Conservation (phyloP, 2,797 vertebrate species). For the Arrhamphus sclerolepis region DNA sequence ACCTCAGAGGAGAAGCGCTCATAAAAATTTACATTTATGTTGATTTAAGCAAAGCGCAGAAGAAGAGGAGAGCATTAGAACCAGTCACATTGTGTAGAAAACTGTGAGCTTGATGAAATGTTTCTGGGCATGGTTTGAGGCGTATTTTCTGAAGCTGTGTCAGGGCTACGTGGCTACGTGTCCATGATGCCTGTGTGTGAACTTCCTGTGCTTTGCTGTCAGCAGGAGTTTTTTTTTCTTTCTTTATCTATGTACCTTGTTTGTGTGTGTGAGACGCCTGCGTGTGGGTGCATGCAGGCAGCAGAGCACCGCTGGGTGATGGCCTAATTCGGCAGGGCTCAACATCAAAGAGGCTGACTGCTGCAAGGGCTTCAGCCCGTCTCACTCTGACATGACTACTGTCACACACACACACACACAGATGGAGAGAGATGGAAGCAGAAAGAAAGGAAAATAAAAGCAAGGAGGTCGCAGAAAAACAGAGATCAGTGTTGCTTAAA, state of each 20-base stretch:
- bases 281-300: constrained; percentile 53
- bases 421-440: constrained; percentile 8
- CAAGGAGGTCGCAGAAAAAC: constrained; percentile 27
- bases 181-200: neutral
- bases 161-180: constrained; percentile 4
- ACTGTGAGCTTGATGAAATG: constrained; percentile 12
- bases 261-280: constrained; percentile 36
- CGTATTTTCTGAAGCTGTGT: constrained; percentile 14
- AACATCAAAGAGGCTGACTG: constrained; percentile 77
- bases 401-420: constrained; percentile 36
- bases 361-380: constrained; percentile 71
- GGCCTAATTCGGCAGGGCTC: constrained; percentile 77
- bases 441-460: constrained; percentile 35
- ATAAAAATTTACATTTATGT: constrained; percentile 68
- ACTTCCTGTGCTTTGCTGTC: constrained; percentile 30
- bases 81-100: constrained; percentile 14
- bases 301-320: constrained; percentile 70
- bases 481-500: constrained; percentile 13
- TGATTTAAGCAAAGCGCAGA: constrained; percentile 50
- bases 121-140: constrained; percentile 25
- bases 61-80: constrained; percentile 45
- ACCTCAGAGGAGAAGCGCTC: constrained; percentile 48
- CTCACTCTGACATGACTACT: constrained; percentile 72
- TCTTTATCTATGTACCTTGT: constrained; percentile 40
- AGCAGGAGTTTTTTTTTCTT: constrained; percentile 63